Percentiles rank a stretch among this genome's conserved stretches.
phyloP scores from a whole-genome alignment of 2,113 vertebrate species.

The Phalacrocorax brasilianus region DNA sequence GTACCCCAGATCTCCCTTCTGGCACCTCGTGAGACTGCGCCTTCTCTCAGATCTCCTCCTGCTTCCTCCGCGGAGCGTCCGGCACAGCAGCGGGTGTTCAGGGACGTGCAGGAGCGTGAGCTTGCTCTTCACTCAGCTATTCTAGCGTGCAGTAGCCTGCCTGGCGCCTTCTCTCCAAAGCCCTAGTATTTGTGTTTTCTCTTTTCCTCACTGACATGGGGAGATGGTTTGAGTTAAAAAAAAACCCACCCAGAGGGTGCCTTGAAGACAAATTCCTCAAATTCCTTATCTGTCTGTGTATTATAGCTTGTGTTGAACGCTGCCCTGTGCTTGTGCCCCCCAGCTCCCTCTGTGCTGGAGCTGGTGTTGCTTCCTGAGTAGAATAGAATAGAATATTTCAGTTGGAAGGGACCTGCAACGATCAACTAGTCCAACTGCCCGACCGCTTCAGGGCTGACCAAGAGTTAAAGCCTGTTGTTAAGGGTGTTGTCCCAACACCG shows the following conservation, averaged over 20 bases:
- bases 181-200: neutral
- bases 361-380: neutral
- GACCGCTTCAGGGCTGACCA: no score
- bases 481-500: no score
- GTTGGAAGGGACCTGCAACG: no score
- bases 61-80: neutral
- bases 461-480: no score
- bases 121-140: neutral
- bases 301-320: neutral
- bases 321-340: neutral
- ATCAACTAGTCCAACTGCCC: no score
- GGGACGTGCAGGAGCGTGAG: rapidly evolving
- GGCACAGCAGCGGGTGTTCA: neutral
- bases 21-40: neutral
- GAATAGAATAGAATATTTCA: no score
- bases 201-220: rapidly evolving
- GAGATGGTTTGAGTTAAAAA: neutral
- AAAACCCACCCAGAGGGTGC: neutral
- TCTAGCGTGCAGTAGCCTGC: neutral
- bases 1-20: neutral
- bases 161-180: neutral
- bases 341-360: neutral
- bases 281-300: neutral
- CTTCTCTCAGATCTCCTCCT: neutral
- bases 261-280: neutral